These are phyloP conservation scores for Herpetotheres cachinnans DNA, from an alignment of 2,113 vertebrate genomes.

Conservation along the genomic window DNA sequence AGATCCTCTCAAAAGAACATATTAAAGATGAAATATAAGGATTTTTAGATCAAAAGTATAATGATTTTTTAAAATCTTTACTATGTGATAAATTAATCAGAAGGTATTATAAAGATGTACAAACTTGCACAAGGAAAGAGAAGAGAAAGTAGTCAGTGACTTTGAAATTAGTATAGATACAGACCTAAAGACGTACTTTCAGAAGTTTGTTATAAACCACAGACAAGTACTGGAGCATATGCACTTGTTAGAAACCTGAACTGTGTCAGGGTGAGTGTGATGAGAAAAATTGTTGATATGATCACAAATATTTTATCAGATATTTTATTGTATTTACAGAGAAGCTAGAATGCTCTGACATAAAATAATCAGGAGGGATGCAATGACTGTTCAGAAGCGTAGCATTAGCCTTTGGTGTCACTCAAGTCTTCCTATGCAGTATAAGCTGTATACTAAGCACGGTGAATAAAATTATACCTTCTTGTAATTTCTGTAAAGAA, in stretches of 20 bases:
- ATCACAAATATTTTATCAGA: not conserved
- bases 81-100: conserved; percentile 81
- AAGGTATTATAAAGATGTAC: conserved; percentile 76
- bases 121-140: conserved; percentile 65
- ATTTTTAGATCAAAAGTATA: conserved; percentile 83
- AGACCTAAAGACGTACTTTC: not conserved
- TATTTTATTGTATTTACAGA: not conserved
- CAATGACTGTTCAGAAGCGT: not conserved
- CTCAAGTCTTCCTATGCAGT: not conserved
- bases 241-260: not conserved
- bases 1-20: conserved; percentile 73
- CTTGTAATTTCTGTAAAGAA: not conserved
- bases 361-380: not conserved
- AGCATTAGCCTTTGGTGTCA: not conserved
- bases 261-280: not conserved
- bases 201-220: not conserved
- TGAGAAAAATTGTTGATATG: not conserved
- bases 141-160: conserved; percentile 53
- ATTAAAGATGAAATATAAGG: conserved; percentile 85
- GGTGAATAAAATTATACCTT: not conserved
- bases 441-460: not conserved
- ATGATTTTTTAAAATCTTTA: conserved; percentile 81
- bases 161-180: conserved; percentile 70
- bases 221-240: not conserved
- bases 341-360: not conserved